A percentile compares a stretch with the other conserved stretches of the same genome.
These are phyloP conservation scores for Phrynocephalus guinanensis DNA, from an alignment of 2,797 vertebrate genomes.

Conservation along the genomic window DNA sequence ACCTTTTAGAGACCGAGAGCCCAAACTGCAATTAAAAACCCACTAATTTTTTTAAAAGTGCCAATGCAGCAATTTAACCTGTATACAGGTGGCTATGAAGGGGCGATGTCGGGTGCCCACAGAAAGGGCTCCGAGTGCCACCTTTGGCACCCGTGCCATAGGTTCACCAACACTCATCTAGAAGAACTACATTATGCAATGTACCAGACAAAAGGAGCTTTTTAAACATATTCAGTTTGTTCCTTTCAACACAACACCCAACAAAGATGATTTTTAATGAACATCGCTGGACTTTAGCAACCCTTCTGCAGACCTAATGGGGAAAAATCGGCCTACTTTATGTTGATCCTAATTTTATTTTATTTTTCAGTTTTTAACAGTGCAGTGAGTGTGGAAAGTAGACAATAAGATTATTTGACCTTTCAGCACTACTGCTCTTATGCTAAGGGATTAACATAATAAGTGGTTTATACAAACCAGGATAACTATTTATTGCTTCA, in stretches of 20 bases:
- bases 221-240: neutral
- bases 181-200: neutral
- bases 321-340: neutral
- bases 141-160: too few species aligned
- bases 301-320: neutral
- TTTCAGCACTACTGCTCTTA: neutral
- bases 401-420: neutral
- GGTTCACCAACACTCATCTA: neutral
- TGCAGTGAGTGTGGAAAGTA: neutral
- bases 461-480: slow-evolving; percentile 2
- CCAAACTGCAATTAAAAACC: too few species aligned
- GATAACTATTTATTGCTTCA: neutral
- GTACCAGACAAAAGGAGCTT: neutral
- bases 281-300: neutral
- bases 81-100: too few species aligned
- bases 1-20: too few species aligned
- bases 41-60: too few species aligned
- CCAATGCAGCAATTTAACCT: too few species aligned
- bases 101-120: too few species aligned
- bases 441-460: neutral
- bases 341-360: neutral
- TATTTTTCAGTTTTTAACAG: neutral
- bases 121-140: too few species aligned
- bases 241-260: neutral
- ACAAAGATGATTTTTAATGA: neutral